Evolutionary conservation across 1,140 invertebrate genomes (phyloP).

Genomic region (Drosophila malerkotliana): DNA sequence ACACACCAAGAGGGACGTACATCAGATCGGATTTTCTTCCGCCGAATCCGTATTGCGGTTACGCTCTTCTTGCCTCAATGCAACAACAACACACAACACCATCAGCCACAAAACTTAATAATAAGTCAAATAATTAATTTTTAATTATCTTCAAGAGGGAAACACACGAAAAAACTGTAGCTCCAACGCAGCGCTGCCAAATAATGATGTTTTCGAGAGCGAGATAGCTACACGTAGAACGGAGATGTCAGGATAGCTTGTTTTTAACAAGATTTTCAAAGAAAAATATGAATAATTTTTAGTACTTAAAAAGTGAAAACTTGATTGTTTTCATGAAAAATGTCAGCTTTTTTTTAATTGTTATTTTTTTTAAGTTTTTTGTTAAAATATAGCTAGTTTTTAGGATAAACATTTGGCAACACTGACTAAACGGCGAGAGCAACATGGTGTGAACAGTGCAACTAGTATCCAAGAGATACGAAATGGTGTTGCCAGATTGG

Average conservation of each 20-base stretch:
- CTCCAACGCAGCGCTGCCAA: conserved; percentile 55
- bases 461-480: conserved; percentile 17
- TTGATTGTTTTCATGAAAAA: too few species aligned
- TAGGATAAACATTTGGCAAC: background rate
- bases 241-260: background rate
- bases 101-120: conserved; percentile 68
- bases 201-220: conserved; percentile 67
- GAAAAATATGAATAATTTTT: background rate
- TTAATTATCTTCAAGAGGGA: conserved; percentile 74
- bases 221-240: conserved; percentile 30
- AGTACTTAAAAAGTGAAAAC: too few species aligned
- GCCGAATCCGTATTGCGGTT: conserved; percentile 54
- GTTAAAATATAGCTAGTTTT: background rate
- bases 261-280: background rate
- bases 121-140: conserved; percentile 81
- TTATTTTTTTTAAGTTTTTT: background rate
- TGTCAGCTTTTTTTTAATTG: too few species aligned
- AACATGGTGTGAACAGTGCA: conserved; percentile 67
- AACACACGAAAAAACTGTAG: conserved; percentile 73
- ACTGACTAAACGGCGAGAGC: conserved; percentile 33
- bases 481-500: conserved; percentile 51
- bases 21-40: conserved; percentile 63
- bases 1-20: conserved; percentile 26
- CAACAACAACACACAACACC: conserved; percentile 34
- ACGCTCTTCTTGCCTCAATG: conserved; percentile 37